Percentiles rank a stretch among this genome's conserved stretches.
Evolutionary conservation across 2,888 invertebrate genomes (phyloP).

Genomic region (Machimus atricapillus): DNA sequence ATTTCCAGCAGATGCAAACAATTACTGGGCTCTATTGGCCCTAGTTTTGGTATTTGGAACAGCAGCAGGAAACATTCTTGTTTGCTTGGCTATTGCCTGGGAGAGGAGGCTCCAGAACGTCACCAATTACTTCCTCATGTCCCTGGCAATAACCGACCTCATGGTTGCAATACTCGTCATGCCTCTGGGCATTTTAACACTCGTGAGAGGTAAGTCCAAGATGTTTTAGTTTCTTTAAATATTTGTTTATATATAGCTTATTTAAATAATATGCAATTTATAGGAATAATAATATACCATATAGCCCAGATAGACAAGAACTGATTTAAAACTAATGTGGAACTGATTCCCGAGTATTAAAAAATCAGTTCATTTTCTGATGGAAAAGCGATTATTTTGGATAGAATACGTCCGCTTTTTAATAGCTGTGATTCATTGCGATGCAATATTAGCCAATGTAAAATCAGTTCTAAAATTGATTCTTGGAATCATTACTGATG

Average conservation of each 20-base stretch:
- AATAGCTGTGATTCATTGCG: no score
- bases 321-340: no score
- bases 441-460: no score
- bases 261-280: no score
- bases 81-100: constrained; percentile 77
- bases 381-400: no score
- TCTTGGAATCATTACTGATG: no score
- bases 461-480: no score
- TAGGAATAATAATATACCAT: no score
- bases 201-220: constrained; percentile 75
- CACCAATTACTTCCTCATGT: constrained; percentile 96
- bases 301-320: no score
- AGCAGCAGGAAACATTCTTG: constrained; percentile 90
- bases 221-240: neutral
- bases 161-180: constrained; percentile 94
- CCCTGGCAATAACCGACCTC: constrained; percentile 92
- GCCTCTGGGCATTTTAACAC: constrained; percentile 88
- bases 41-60: constrained; percentile 82
- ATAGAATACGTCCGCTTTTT: no score
- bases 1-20: constrained; percentile 59
- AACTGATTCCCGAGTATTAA: no score
- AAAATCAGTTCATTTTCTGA: no score
- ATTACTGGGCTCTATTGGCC: constrained; percentile 86
- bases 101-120: constrained; percentile 94
- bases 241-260: neutral